Percentiles rank a stretch among this genome's conserved stretches.
Evolutionary conservation across 2,888 invertebrate genomes (phyloP).

Genomic region (Agrochola lychnidis): DNA sequence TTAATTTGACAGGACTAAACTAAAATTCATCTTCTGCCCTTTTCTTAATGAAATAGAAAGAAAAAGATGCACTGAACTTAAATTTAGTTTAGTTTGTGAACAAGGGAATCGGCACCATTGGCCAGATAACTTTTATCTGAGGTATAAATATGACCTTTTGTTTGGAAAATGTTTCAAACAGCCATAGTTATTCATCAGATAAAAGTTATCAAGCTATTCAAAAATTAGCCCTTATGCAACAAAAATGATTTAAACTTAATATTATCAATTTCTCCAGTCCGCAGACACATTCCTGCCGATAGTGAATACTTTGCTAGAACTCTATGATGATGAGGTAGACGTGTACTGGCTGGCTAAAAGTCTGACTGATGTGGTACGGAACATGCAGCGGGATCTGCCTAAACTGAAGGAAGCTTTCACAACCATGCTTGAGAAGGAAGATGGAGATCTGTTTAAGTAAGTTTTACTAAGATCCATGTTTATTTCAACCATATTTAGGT

Average conservation of each 20-base stretch:
- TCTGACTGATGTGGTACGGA: slow-evolving; percentile 93
- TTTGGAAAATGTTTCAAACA: neutral
- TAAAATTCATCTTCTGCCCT: too few relatives aligned
- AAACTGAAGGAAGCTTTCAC: slow-evolving; percentile 93
- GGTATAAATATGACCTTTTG: neutral
- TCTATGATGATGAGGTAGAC: slow-evolving; percentile 94
- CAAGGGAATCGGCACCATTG: too few relatives aligned
- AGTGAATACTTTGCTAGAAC: slow-evolving; percentile 92
- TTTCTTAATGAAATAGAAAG: too few relatives aligned
- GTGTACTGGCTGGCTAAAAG: slow-evolving; percentile 96
- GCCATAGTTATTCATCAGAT: neutral
- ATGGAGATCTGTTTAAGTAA: slow-evolving; percentile 92
- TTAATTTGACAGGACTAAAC: too few relatives aligned
- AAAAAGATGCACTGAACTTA: too few relatives aligned
- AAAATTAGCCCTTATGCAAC: neutral
- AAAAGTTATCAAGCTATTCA: neutral
- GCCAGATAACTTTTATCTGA: neutral
- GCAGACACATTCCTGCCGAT: slow-evolving; percentile 92
- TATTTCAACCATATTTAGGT: neutral
- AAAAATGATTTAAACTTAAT: neutral
- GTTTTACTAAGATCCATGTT: neutral
- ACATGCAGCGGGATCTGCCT: slow-evolving; percentile 92
- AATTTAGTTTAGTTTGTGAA: too few relatives aligned
- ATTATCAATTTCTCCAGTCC: slow-evolving; percentile 76
- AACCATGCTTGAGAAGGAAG: slow-evolving; percentile 94